Evolutionary conservation across 2,797 vertebrate genomes (phyloP).

Genomic region (Fratercula arctica): DNA sequence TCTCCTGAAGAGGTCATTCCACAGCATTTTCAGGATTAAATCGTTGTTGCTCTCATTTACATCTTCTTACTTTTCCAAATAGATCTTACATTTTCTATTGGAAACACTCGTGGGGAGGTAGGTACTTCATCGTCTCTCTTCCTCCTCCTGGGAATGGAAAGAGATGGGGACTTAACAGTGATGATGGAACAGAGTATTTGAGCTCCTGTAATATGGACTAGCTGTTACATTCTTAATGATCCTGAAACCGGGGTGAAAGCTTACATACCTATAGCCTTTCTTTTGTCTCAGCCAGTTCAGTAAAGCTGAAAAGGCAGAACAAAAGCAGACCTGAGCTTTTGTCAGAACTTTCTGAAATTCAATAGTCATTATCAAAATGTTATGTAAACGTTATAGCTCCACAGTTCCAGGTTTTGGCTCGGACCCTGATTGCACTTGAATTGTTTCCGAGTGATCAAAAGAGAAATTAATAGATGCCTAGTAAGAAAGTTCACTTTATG

Average conservation of each 20-base stretch:
- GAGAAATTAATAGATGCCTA: slow-evolving; percentile 31
- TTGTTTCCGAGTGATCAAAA: slow-evolving; percentile 50
- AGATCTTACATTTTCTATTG: not conserved
- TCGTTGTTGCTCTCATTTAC: not conserved
- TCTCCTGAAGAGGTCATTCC: not conserved
- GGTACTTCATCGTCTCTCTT: not conserved
- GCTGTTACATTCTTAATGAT: not conserved
- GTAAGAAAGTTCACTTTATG: slow-evolving; percentile 37
- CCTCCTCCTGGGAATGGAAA: not conserved
- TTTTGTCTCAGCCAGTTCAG: not conserved
- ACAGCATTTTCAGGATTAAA: not conserved
- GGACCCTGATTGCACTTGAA: not conserved
- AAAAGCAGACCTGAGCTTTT: not conserved
- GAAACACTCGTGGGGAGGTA: not conserved
- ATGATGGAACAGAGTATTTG: not conserved
- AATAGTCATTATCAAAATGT: not conserved
- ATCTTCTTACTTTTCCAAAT: not conserved
- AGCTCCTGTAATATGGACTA: not conserved
- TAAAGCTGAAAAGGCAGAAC: not conserved
- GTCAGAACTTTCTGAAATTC: not conserved
- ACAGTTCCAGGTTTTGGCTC: slow-evolving; percentile 5
- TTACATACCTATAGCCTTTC: not conserved
- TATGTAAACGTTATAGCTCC: not conserved
- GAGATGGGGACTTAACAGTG: not conserved
- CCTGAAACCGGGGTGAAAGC: not conserved